These are phyloP conservation scores for Anguilla obscura DNA, from an alignment of 2,797 vertebrate genomes.

Conservation along the genomic window DNA sequence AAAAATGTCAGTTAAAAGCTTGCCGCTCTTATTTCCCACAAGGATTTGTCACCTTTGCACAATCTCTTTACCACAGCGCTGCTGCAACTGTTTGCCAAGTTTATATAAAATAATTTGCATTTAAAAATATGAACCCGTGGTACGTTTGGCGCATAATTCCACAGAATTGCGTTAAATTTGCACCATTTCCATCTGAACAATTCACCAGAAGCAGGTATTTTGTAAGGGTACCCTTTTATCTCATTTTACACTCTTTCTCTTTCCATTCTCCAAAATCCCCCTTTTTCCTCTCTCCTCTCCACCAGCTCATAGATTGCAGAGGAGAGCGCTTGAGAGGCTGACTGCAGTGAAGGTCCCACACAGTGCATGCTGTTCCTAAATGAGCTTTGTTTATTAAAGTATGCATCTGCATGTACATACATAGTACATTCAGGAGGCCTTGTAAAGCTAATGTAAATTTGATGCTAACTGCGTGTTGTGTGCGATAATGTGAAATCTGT, in stretches of 20 bases:
- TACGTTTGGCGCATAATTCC: not conserved
- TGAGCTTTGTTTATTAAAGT: not conserved
- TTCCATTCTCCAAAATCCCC: not conserved
- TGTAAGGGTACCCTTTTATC: not conserved
- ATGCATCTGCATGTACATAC: not conserved
- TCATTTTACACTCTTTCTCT: not conserved
- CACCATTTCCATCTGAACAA: not conserved
- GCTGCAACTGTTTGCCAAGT: not conserved
- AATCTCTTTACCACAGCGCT: not conserved
- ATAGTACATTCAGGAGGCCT: not conserved
- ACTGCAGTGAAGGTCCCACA: not conserved
- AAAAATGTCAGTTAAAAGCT: not conserved
- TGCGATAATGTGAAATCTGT: not conserved
- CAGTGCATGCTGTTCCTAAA: not conserved
- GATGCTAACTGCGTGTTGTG: not conserved
- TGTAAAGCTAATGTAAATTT: not conserved
- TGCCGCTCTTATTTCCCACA: not conserved
- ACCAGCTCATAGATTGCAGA: not conserved
- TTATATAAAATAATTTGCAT: not conserved
- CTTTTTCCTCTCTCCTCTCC: not conserved
- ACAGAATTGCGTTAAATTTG: not conserved
- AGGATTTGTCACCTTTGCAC: not conserved
- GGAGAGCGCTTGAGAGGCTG: not conserved
- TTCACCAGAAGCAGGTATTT: not conserved
- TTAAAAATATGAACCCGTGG: not conserved